A percentile compares a stretch with the other conserved stretches of the same genome.
Conservation (phyloP, 2,888 invertebrate species). For the Physocephala rufipes region DNA sequence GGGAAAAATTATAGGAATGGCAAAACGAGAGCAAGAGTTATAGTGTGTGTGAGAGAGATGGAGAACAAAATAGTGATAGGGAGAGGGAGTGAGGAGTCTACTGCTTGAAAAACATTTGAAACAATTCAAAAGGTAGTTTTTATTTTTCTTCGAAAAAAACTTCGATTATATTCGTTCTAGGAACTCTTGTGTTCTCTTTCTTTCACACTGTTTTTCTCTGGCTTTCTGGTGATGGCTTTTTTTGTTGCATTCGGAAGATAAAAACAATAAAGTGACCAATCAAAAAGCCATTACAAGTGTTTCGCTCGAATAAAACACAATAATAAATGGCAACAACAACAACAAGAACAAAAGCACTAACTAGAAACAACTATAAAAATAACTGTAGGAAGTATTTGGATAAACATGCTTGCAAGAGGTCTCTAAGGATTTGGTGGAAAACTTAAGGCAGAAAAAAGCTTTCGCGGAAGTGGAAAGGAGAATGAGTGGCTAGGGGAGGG, state of each 20-base stretch:
- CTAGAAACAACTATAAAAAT: constrained; percentile 15
- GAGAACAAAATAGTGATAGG: too few species aligned
- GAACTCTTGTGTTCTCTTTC: constrained; percentile 15
- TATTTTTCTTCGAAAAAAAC: too few species aligned
- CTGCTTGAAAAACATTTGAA: not conserved
- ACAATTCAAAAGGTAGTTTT: too few species aligned
- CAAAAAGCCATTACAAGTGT: constrained; percentile 65
- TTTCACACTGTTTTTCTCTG: not conserved
- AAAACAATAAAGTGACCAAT: constrained; percentile 54
- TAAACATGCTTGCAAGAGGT: constrained; percentile 15
- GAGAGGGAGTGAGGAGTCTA: too few species aligned
- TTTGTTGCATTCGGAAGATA: constrained; percentile 38
- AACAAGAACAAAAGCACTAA: constrained; percentile 27
- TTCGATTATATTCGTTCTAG: not conserved
- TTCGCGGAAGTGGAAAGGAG: not conserved
- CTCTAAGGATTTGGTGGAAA: not conserved
- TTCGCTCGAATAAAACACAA: constrained; percentile 61
- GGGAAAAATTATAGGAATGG: not conserved
- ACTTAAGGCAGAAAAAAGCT: not conserved
- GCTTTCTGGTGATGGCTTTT: constrained; percentile 35
- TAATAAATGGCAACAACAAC: constrained; percentile 42
- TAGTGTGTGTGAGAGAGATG: too few species aligned
- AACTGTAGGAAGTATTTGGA: constrained; percentile 3
- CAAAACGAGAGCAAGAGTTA: not conserved
- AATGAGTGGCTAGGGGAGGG: too few species aligned